These are phyloP conservation scores for Andinoacara biseriatus DNA, from an alignment of 2,113 vertebrate species.

Conservation along the genomic window DNA sequence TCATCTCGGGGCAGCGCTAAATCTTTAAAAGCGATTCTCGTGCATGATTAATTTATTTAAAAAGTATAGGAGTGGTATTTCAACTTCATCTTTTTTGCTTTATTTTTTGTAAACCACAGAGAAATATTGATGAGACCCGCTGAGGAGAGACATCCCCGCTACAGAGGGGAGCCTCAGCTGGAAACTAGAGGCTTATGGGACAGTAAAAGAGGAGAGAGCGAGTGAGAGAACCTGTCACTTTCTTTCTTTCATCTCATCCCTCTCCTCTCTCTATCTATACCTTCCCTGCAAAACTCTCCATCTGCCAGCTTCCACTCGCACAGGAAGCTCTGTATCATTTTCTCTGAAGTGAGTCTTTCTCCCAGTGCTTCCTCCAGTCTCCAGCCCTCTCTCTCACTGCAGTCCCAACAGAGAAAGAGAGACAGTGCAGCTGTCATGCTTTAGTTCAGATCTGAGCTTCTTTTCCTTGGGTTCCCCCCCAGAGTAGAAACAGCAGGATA, in stretches of 20 bases:
- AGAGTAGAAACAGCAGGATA: not conserved
- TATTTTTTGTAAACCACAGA: not conserved
- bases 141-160: constrained; percentile 28
- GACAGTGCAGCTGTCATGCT: constrained; percentile 50
- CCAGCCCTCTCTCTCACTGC: not conserved
- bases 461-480: constrained; percentile 17
- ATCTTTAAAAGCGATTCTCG: constrained; percentile 40
- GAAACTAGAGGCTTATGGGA: constrained; percentile 43
- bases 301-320: constrained; percentile 15
- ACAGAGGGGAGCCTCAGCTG: constrained; percentile 33
- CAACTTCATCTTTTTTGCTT: not conserved
- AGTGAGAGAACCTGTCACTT: constrained; percentile 35
- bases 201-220: not conserved
- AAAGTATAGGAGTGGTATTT: constrained; percentile 25
- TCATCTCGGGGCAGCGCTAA: constrained; percentile 19
- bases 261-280: constrained; percentile 18
- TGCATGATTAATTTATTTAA: constrained; percentile 40
- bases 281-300: constrained; percentile 44
- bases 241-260: constrained; percentile 50
- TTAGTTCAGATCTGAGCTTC: constrained; percentile 37
- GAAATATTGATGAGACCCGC: constrained; percentile 41
- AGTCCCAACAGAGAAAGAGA: constrained; percentile 31
- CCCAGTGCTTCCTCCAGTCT: constrained; percentile 16
- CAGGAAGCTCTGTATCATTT: constrained; percentile 30
- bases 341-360: constrained; percentile 44